Base-by-base conservation (phyloP, 2,797 vertebrate species). In the Eulemur mongoz region DNA sequence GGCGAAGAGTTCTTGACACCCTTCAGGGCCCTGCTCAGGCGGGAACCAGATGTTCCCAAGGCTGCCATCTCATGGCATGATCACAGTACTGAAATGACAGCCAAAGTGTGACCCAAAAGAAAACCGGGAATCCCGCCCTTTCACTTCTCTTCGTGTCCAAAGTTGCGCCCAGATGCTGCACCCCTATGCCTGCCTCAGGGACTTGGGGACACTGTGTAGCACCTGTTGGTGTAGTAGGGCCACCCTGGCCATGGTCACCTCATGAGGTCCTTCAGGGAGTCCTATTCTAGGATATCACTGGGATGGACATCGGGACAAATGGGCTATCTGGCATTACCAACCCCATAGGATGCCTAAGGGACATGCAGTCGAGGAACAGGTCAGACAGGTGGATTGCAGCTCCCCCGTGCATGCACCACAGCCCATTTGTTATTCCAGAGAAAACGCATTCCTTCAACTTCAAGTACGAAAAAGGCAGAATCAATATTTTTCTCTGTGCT, bases 121-220 rank as follows among this genome's bases (percentile, higher is more conserved):
- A 84, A 75, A 61, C 61, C 18, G 8, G 38, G 32, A 18, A 5
- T 25, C 38, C 14, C 7, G 4, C 18, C 15, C 2, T 67, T 38
- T n/a, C 7, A 0, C 10, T 22, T 22, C 9, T 43, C 17, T 11
- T 13, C 3, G 6, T 8, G 12, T 38, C 18, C 65, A 38, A 69
- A 38, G 65, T 32, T 22, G 35, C 0, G 10, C 3, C 57, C 15
- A 1, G 23, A 76, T 6, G 13, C 45, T 14, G 23, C 0, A 8
- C 40, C 18, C 20, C 63, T 59, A 15, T 6, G 7, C 0, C 61
- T 9, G n/a, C 57, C 38, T 50, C 0, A 11, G 22, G 75, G 69
- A 12, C 4, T 2, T 2, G 11, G 7, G 38, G 54, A 73, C 1
- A 8, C 25, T 4, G 0, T 4, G 14, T 0, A 27, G 38, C 67